Evolutionary conservation across 2,797 vertebrate genomes (phyloP).

Genomic region (Muraenolepis orangiensis): DNA sequence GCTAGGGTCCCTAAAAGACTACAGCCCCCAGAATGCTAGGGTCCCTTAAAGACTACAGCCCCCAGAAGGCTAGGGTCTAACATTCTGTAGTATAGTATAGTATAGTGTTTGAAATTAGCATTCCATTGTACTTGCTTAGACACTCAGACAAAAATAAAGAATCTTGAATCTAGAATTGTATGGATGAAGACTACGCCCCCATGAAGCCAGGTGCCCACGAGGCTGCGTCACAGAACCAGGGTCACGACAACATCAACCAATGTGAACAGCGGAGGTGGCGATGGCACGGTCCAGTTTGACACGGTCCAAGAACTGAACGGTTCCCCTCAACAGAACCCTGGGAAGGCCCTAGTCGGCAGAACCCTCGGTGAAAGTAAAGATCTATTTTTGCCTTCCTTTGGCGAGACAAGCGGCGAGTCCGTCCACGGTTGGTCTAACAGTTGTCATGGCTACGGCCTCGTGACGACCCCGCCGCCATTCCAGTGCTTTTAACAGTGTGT

Average conservation of each 20-base stretch:
- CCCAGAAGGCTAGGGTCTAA: no score
- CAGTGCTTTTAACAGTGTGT: conserved; percentile 64
- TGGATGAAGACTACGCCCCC: no score
- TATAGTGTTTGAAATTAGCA: no score
- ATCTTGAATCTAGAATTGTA: no score
- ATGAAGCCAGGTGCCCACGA: no score
- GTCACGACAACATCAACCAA: conserved; percentile 36
- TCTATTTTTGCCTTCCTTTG: not conserved
- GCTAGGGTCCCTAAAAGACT: no score
- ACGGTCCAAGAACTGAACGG: conserved; percentile 33
- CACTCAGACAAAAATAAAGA: no score
- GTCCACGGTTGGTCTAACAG: not conserved
- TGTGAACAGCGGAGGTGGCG: conserved; percentile 31
- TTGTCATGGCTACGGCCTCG: conserved; percentile 30
- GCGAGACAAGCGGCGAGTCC: not conserved
- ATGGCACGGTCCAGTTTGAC: conserved; percentile 47
- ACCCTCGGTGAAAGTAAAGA: not conserved
- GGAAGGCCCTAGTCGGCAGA: not conserved
- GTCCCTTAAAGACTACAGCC: no score
- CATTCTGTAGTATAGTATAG: no score
- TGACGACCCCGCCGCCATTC: conserved; percentile 42
- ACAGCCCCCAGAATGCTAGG: no score
- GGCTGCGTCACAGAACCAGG: conserved; percentile 31
- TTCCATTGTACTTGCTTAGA: no score
- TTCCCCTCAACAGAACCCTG: not conserved